These are phyloP conservation scores for Smutsia gigantea DNA, from an alignment of 2,797 vertebrate genomes.

Conservation along the genomic window DNA sequence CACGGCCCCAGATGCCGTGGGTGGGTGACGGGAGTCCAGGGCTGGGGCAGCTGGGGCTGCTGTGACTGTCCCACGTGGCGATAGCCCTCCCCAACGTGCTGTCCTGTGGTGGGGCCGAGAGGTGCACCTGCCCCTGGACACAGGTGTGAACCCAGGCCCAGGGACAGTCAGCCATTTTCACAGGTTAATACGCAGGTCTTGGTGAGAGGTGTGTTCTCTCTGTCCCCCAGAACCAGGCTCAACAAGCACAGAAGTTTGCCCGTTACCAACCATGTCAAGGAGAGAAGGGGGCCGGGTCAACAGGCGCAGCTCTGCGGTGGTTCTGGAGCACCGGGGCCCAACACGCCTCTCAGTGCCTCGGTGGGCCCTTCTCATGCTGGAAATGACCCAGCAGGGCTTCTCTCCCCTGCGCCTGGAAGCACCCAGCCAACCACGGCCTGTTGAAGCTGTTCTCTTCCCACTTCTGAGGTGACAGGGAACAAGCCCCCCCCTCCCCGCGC, in stretches of 20 bases:
- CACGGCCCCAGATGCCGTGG: accelerated
- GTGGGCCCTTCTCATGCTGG: neutral
- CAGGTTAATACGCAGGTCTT: accelerated
- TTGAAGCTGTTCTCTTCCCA: too few species aligned
- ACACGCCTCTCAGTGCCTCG: accelerated
- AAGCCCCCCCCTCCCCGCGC: too few species aligned
- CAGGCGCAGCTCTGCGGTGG: accelerated
- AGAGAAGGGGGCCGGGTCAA: neutral
- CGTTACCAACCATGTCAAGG: too few species aligned
- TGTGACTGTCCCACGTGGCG: neutral
- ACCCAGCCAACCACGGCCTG: too few species aligned
- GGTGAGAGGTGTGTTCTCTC: neutral
- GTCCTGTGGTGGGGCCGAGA: accelerated
- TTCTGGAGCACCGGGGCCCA: neutral
- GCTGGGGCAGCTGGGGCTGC: accelerated
- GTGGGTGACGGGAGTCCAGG: accelerated
- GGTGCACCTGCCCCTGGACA: accelerated
- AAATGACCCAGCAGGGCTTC: too few species aligned
- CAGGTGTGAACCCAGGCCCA: neutral
- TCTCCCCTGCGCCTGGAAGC: too few species aligned
- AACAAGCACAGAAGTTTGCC: too few species aligned
- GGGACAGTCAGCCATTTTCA: accelerated
- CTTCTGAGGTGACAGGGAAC: neutral
- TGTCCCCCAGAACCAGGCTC: too few species aligned
- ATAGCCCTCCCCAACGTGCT: neutral